These are phyloP conservation scores for Leptinotarsa tumamoca DNA, from an alignment of 2,888 invertebrate species.

Conservation along the genomic window DNA sequence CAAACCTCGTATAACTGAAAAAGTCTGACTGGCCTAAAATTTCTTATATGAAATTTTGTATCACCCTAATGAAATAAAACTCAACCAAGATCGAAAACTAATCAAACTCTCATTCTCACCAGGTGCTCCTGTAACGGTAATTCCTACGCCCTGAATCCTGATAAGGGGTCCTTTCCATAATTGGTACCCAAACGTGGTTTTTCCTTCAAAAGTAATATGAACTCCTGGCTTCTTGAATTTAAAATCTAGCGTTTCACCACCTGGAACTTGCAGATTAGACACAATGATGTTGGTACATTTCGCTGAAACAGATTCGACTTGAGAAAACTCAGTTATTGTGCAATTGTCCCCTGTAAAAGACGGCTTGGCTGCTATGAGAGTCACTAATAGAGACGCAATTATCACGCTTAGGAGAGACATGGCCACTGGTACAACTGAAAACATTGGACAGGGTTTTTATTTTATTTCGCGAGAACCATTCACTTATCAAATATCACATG, in stretches of 20 bases:
- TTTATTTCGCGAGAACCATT: background rate
- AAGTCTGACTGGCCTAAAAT: no score
- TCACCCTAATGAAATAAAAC: no score
- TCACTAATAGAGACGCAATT: background rate
- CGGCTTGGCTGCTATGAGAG: background rate
- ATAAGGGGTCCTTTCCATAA: constrained; percentile 34
- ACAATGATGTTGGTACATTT: constrained; percentile 29
- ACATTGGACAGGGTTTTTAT: background rate
- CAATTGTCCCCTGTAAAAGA: constrained; percentile 17
- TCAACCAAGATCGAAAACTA: no score
- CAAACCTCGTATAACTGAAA: no score
- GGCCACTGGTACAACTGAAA: background rate
- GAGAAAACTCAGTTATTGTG: constrained; percentile 20
- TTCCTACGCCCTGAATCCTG: constrained; percentile 11
- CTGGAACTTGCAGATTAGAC: constrained; percentile 25
- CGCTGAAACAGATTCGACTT: constrained; percentile 26
- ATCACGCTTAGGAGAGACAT: background rate
- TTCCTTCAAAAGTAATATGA: constrained; percentile 30
- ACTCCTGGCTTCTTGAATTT: constrained; percentile 27
- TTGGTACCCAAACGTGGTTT: constrained; percentile 23
- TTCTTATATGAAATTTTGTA: no score
- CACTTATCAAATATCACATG: background rate
- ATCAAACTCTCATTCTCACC: background rate
- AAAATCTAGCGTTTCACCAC: constrained; percentile 27
- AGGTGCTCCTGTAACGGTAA: constrained; percentile 23